Conservation (phyloP, 1,140 invertebrate species). For the Steinernema khuongi region DNA sequence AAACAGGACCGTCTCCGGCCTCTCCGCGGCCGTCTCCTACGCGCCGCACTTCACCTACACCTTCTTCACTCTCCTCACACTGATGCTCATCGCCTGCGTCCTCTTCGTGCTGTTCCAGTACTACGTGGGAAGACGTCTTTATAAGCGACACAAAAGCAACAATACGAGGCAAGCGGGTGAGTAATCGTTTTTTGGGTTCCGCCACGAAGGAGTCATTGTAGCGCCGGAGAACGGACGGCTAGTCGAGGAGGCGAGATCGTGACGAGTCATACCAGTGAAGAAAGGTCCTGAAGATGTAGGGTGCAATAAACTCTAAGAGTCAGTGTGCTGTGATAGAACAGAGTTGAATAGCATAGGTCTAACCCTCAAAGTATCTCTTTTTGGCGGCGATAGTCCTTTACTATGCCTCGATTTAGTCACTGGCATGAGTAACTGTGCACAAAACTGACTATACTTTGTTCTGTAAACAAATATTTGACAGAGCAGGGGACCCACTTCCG, state of each 20-base stretch:
- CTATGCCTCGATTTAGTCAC: no score
- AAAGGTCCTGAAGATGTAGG: no score
- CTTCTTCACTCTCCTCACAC: neutral
- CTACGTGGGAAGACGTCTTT: neutral
- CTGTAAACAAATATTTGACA: no score
- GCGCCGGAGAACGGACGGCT: neutral
- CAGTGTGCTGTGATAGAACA: no score
- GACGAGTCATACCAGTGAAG: neutral
- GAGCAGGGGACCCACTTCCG: no score
- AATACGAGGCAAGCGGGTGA: neutral
- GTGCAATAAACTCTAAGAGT: no score
- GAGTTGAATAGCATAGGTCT: no score
- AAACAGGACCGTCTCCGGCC: neutral
- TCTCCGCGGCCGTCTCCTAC: neutral
- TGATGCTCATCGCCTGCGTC: neutral
- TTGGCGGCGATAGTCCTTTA: no score
- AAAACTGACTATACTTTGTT: no score
- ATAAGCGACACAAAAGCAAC: neutral
- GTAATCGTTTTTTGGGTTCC: neutral
- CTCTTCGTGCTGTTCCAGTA: neutral
- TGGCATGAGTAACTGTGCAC: no score
- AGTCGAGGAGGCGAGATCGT: neutral
- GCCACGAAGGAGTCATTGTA: neutral
- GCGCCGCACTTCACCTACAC: neutral
- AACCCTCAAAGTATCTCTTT: no score